Base-by-base conservation (phyloP, 92 coral and sea anemone species). In the Virgularia gustaviana region DNA sequence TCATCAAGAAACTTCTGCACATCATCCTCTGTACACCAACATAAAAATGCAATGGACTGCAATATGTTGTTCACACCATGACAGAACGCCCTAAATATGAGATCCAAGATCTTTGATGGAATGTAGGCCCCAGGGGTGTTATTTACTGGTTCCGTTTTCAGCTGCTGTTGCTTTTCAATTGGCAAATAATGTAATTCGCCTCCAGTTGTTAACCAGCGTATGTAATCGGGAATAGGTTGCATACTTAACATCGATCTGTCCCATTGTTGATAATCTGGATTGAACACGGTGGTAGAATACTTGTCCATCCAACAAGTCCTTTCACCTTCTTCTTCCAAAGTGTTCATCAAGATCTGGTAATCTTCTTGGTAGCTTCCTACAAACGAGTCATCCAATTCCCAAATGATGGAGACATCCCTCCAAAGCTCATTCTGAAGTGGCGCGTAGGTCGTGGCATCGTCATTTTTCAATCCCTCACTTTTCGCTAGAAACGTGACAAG, bases 51-150 rank as follows among this genome's bases (percentile, higher is more conserved):
- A 20, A 81, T 39, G 49, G 20, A 65, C n/a, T 57, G 86, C 52
- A 67, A 11, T 36, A 70, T 55, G 9, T 63, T 57, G 0, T 73
- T 55, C 36, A 32, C 52, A 12, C 83, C 70, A 70, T 80, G 72
- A 18, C 63, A 19, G 29, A 77, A 63, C 16, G 71, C 80, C 61
- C 72, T 85, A 75, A 66, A 85, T 3, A 63, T 56, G 70, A 85
- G 57, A 44, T 85, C 77, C 55, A 81, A 59, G 20, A 73, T 80
- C 15, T 64, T 61, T 24, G 88, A 79, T 18, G 78, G 88, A 41
- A 84, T 65, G 66, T 78, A 84, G 68, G 82, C 82, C 35, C 49
- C 75, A 18, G 88, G 85, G 36, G 85, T 84, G 19, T 64, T 65
- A 20, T 59, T 37, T 9, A 79, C 30, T 9, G 76, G 38, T 41